Evolutionary conservation across 2,888 invertebrate genomes (phyloP).

Genomic region (Megalurothrips usitatus): DNA sequence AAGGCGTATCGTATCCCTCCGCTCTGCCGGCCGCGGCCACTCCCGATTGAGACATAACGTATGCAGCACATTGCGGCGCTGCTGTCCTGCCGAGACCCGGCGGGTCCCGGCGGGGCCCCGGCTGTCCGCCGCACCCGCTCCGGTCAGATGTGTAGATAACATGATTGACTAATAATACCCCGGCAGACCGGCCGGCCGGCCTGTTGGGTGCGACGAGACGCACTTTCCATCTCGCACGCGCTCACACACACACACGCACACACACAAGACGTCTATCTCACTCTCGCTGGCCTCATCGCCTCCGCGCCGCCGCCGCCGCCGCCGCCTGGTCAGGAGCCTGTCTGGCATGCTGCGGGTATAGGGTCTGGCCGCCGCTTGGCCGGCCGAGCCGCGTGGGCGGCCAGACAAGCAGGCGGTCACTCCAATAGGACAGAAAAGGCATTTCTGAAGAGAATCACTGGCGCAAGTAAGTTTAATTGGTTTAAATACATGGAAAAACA

Average conservation of each 20-base stretch:
- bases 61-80: background rate
- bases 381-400: background rate
- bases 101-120: background rate
- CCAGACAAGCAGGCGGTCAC: background rate
- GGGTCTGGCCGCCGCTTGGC: no score
- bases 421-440: background rate
- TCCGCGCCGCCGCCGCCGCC: no score
- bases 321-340: no score
- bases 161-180: slow-evolving; percentile 16
- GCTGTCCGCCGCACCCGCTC: background rate
- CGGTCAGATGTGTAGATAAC: slow-evolving; percentile 8
- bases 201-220: background rate
- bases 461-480: background rate
- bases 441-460: background rate
- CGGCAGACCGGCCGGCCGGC: background rate
- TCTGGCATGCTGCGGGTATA: no score
- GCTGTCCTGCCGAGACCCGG: background rate
- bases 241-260: no score
- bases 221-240: no score
- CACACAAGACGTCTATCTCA: no score
- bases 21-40: background rate
- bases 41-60: background rate
- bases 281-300: no score
- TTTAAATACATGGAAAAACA: background rate
- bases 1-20: background rate